phyloP scores from a whole-genome alignment of 2,888 invertebrate species.

The Synergus gifuensis region DNA sequence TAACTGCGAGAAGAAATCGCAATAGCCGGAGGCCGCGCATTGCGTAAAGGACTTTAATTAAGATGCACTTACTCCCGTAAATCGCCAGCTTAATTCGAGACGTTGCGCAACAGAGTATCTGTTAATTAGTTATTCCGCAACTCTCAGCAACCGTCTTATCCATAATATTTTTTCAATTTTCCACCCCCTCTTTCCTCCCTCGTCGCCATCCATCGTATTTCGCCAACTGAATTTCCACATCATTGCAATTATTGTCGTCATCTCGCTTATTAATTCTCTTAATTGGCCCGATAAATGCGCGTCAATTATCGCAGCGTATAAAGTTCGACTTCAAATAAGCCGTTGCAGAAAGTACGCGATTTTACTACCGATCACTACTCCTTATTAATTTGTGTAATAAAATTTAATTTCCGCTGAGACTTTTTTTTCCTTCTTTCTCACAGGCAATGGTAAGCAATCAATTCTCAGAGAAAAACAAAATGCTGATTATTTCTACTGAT shows the following conservation, averaged over 20 bases:
- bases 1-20: slow-evolving; percentile 42
- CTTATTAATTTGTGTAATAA: slow-evolving; percentile 31
- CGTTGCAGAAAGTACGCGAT: slow-evolving; percentile 26
- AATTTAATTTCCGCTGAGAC: slow-evolving; percentile 9
- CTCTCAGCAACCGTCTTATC: slow-evolving; percentile 42
- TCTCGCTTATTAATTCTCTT: slow-evolving; percentile 37
- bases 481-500: neutral
- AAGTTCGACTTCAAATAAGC: slow-evolving; percentile 35
- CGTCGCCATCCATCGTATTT: neutral
- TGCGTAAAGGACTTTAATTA: slow-evolving; percentile 58
- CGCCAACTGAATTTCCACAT: slow-evolving; percentile 28
- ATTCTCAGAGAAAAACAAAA: neutral
- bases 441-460: neutral
- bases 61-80: slow-evolving; percentile 58
- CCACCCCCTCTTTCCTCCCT: slow-evolving; percentile 9
- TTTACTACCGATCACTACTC: slow-evolving; percentile 23
- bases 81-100: slow-evolving; percentile 54
- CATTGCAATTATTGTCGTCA: slow-evolving; percentile 28
- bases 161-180: slow-evolving; percentile 35
- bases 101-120: slow-evolving; percentile 53
- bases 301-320: slow-evolving; percentile 26
- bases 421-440: neutral
- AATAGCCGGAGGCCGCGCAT: slow-evolving; percentile 46
- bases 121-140: slow-evolving; percentile 55
- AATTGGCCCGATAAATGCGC: slow-evolving; percentile 33